Conservation (phyloP, 2,888 invertebrate species). For the Tanytarsus gracilentus region DNA sequence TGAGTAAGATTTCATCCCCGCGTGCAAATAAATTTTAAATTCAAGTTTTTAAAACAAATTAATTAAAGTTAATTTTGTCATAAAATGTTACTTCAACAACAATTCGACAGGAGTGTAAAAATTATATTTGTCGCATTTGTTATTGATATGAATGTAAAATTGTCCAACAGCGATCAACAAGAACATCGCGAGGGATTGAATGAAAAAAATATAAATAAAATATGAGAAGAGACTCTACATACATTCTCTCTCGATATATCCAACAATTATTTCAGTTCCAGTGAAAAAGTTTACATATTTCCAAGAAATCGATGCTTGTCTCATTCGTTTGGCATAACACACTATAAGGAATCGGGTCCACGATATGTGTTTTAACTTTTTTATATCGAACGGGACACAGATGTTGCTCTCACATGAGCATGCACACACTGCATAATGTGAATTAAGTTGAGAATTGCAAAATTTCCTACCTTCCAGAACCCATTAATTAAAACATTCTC, state of each 20-base stretch:
- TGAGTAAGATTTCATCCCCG: not conserved
- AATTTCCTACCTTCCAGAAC: too few relatives aligned
- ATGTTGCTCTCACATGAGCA: slow-evolving; percentile 3
- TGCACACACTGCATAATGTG: not conserved
- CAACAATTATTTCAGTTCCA: slow-evolving; percentile 16
- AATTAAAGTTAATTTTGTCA: too few relatives aligned
- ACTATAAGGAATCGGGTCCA: not conserved
- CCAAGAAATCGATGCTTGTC: slow-evolving; percentile 26
- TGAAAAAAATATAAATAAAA: not conserved
- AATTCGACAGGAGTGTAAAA: too few relatives aligned
- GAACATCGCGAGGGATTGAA: not conserved
- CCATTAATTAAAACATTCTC: slow-evolving; percentile 29
- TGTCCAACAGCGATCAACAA: slow-evolving; percentile 3
- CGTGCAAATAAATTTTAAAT: too few relatives aligned
- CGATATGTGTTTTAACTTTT: too few relatives aligned
- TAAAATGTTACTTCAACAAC: too few relatives aligned
- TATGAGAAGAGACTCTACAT: not conserved
- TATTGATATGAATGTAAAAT: not conserved
- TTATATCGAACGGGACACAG: slow-evolving; percentile 23
- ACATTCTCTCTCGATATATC: not conserved
- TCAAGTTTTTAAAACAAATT: too few relatives aligned
- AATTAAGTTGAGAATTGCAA: not conserved
- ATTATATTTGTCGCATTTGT: not conserved
- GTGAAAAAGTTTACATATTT: slow-evolving; percentile 28
- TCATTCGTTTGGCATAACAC: slow-evolving; percentile 7